Evolutionary conservation across 2,797 vertebrate species (phyloP), one percentile per base, ranked within the genome.

Genomic region (Bufotes viridis): DNA sequence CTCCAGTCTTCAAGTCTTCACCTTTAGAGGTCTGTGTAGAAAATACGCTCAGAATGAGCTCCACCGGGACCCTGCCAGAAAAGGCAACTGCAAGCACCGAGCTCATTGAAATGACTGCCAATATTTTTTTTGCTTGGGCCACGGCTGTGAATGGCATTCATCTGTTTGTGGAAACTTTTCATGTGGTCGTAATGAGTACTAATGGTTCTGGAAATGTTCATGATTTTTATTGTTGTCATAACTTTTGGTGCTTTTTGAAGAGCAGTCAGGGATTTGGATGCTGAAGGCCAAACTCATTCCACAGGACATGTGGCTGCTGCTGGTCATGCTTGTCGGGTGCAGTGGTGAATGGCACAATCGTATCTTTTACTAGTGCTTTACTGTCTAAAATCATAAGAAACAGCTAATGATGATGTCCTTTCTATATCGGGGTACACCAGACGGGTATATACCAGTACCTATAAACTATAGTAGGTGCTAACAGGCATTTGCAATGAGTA

Each of bases 161-260:
- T 61, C 75, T 88, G 81, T 78, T 84, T 49, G 81, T 88, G 87
- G 82, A 88, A 84, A 88, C 87, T 88, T 88, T 80, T 88, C 81
- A 84, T 84, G 87, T 84, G 81, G 87, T 88, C 82, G 63, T 84
- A 84, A 84, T 88, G 81, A 88, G 75, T 57, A 70, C 82, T 84
- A 84, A 88, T 88, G 76, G 75, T 58, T 63, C 76, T 88, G 75
- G 82, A 88, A 88, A 88, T 20, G 82, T 84, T 84, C 75, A 80
- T 53, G 34, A 61, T 84, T 88, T 87, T 88, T 88, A 88, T 80
- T 84, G 82, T 84, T 84, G 82, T 88, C 49, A 60, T 88, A 84
- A 78, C 74, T 17, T 88, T 88, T 88, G 74, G 80, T 88, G 81
- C 78, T 78, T 78, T 85, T 79, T 78, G 61, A 84, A 80, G 82